phyloP scores from a whole-genome alignment of 2,888 invertebrate genomes.

The Lobophora halterata region DNA sequence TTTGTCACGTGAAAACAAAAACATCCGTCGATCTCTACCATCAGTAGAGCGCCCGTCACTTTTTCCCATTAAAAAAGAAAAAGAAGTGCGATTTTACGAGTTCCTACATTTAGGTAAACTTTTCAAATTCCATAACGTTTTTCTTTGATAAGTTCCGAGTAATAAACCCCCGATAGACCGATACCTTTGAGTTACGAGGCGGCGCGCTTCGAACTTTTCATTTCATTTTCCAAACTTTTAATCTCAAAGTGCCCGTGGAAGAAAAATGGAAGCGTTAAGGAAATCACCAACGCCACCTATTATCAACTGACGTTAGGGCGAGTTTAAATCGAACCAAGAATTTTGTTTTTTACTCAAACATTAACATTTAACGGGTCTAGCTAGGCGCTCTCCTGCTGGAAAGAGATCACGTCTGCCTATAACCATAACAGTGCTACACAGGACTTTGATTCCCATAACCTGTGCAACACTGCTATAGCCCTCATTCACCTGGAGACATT shows the following conservation, averaged over 20 bases:
- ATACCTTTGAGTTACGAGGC: constrained; percentile 54
- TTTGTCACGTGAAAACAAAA: too few relatives aligned
- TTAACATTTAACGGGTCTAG: too few relatives aligned
- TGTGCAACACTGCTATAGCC: too few relatives aligned
- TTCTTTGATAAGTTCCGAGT: background rate
- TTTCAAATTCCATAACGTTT: background rate
- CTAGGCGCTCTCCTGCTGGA: too few relatives aligned
- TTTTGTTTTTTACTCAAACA: background rate
- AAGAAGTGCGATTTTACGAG: too few relatives aligned
- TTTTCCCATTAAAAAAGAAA: too few relatives aligned
- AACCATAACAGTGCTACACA: too few relatives aligned
- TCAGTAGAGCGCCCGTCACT: too few relatives aligned
- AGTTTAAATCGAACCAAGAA: background rate
- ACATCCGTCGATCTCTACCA: too few relatives aligned
- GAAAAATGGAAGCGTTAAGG: constrained; percentile 75
- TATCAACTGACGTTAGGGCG: constrained; percentile 56
- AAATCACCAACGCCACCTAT: constrained; percentile 78
- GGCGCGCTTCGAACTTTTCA: constrained; percentile 61
- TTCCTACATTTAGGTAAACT: background rate
- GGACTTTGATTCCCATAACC: too few relatives aligned
- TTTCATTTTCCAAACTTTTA: constrained; percentile 78
- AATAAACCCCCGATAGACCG: constrained; percentile 46
- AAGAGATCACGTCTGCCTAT: too few relatives aligned
- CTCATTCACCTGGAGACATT: too few relatives aligned
- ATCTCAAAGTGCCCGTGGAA: constrained; percentile 80